Evolutionary conservation across 2,888 invertebrate species (phyloP).

Genomic region (Eupeodes luniger): DNA sequence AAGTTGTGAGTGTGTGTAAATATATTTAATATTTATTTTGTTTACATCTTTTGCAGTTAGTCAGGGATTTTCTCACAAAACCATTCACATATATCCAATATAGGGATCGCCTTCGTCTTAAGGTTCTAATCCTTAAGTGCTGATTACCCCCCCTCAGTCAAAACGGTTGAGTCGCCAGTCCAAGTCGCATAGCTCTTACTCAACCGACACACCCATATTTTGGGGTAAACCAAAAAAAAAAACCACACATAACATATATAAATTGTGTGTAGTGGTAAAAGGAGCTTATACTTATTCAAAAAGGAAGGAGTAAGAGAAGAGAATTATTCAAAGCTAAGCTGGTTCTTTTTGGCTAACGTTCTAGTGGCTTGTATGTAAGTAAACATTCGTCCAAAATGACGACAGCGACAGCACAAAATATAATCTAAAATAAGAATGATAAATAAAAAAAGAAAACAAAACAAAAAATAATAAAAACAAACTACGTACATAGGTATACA

Average conservation of each 20-base stretch:
- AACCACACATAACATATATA: not conserved
- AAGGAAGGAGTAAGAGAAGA: conserved; percentile 29
- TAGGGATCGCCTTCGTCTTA: conserved; percentile 23
- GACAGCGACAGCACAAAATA: conserved; percentile 41
- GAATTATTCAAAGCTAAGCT: conserved; percentile 69
- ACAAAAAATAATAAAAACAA: conserved; percentile 16
- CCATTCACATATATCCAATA: not conserved
- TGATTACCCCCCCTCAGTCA: conserved; percentile 58
- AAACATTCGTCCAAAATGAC: conserved; percentile 67
- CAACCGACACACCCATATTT: not conserved
- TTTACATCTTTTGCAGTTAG: conserved; percentile 65
- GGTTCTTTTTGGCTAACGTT: conserved; percentile 29
- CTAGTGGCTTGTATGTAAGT: conserved; percentile 38
- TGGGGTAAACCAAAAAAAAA: not conserved
- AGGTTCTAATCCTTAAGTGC: conserved; percentile 61
- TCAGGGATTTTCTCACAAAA: conserved; percentile 54
- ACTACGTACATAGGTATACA: not conserved
- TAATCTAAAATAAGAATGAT: conserved; percentile 32
- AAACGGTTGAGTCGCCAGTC: not conserved
- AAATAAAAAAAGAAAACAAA: conserved; percentile 27
- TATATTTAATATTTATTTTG: conserved; percentile 63
- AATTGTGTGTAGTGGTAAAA: not conserved
- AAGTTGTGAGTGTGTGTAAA: conserved; percentile 11
- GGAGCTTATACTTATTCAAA: not conserved
- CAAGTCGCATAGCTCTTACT: not conserved